Conservation (phyloP, 1,140 invertebrate species). For the Gonioctena quinquepunctata region DNA sequence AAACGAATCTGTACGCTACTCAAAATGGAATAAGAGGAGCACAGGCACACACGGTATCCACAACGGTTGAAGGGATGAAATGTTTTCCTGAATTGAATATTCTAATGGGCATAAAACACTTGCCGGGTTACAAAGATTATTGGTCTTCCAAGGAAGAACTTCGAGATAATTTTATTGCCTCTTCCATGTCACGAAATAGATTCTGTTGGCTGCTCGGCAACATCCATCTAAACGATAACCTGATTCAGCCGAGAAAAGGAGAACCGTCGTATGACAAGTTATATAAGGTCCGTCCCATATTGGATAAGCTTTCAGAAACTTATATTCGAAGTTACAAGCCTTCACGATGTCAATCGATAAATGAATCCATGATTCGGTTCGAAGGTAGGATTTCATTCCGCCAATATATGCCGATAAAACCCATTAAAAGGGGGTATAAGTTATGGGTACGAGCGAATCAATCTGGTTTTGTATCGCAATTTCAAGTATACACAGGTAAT, state of each 20-base stretch:
- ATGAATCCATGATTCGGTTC: slow-evolving; percentile 45
- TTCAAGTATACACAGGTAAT: slow-evolving; percentile 24
- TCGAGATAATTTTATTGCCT: slow-evolving; percentile 20
- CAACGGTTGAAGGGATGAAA: slow-evolving; percentile 6
- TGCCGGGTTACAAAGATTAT: slow-evolving; percentile 24
- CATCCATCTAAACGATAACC: slow-evolving; percentile 45
- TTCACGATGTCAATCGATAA: background rate
- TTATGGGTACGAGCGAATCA: slow-evolving; percentile 41
- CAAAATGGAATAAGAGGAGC: background rate
- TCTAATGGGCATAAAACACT: slow-evolving; percentile 30
- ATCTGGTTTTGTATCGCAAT: slow-evolving; percentile 50
- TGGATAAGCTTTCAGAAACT: background rate
- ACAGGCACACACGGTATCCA: background rate
- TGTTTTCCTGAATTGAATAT: slow-evolving; percentile 15
- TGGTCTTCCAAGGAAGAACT: slow-evolving; percentile 17
- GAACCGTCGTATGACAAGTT: slow-evolving; percentile 35
- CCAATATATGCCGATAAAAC: too few relatives aligned
- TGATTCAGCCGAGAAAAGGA: slow-evolving; percentile 22
- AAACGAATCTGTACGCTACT: slow-evolving; percentile 2
- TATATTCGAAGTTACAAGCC: background rate
- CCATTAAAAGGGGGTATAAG: slow-evolving; percentile 56
- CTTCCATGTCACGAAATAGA: slow-evolving; percentile 20
- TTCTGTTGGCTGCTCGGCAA: slow-evolving; percentile 31
- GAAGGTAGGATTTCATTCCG: slow-evolving; percentile 45
- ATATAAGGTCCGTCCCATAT: slow-evolving; percentile 37